These are phyloP conservation scores for Parnassius apollo DNA, from an alignment of 2,888 invertebrate species.

Conservation along the genomic window DNA sequence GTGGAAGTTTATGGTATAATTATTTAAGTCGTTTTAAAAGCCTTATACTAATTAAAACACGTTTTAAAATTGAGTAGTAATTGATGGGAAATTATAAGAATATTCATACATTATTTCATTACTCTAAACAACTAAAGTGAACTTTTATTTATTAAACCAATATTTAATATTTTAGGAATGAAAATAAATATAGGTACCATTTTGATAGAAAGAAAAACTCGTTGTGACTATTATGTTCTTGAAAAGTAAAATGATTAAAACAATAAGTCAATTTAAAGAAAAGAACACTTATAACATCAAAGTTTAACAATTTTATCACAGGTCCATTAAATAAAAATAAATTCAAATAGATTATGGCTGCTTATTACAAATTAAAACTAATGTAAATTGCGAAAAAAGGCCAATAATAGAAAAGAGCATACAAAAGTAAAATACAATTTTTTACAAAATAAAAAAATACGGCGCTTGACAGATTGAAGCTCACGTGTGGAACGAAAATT, in stretches of 20 bases:
- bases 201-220: conserved; percentile 1
- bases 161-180: no score
- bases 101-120: no score
- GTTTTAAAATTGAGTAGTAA: not conserved
- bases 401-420: no score
- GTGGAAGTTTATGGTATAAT: conserved; percentile 63
- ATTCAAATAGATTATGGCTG: not conserved
- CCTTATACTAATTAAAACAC: conserved; percentile 2
- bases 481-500: conserved; percentile 11
- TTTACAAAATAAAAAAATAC: no score
- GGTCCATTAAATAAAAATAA: conserved; percentile 12
- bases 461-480: no score
- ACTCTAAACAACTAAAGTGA: no score
- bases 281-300: conserved; percentile 1
- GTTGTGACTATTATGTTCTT: conserved; percentile 7
- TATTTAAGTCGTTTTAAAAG: conserved; percentile 23
- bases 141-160: no score
- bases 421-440: no score
- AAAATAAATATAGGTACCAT: not conserved
- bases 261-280: not conserved
- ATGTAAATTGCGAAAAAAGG: conserved; percentile 4
- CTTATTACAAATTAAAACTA: conserved; percentile 2
- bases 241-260: conserved; percentile 16
- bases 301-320: conserved; percentile 25
- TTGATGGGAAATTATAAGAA: not conserved